A percentile compares a stretch with the other conserved stretches of the same genome.
These are phyloP conservation scores for Aplidium turbinatum DNA, from an alignment of 23 tunicate genomes.

Conservation along the genomic window DNA sequence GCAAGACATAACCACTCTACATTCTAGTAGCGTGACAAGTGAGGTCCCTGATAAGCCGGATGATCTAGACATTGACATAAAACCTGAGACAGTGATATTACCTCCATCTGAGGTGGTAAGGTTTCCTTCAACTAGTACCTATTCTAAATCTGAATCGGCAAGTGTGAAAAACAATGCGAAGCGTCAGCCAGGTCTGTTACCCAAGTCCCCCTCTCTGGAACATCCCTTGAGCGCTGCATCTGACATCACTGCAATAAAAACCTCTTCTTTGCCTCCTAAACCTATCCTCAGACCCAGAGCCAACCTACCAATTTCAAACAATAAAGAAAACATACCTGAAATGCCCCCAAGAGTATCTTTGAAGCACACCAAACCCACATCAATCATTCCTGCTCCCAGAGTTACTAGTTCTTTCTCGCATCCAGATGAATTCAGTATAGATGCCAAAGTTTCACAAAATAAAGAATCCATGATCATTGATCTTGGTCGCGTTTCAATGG, in stretches of 20 bases:
- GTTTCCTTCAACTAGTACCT: background rate
- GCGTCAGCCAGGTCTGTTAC: background rate
- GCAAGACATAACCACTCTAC: slow-evolving; percentile 5
- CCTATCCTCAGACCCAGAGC: background rate
- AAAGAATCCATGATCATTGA: slow-evolving; percentile 22
- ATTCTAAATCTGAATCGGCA: background rate
- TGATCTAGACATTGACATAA: background rate
- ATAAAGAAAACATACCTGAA: slow-evolving; percentile 34
- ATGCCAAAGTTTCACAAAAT: too few species aligned
- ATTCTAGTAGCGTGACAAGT: background rate
- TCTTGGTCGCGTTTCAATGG: slow-evolving; percentile 46
- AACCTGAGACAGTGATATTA: slow-evolving; percentile 9
- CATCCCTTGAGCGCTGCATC: background rate
- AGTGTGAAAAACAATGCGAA: background rate
- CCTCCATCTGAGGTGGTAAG: background rate
- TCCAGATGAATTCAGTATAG: background rate
- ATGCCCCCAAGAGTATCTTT: slow-evolving; percentile 6
- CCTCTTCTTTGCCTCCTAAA: background rate
- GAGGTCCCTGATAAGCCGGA: background rate
- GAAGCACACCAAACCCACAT: background rate
- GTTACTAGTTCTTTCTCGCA: background rate
- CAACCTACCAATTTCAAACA: background rate
- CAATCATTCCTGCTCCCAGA: background rate
- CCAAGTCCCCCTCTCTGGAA: background rate
- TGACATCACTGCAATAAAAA: slow-evolving; percentile 1